These are phyloP conservation scores for Lepisosteus osseus DNA, from an alignment of 2,113 vertebrate genomes.

Conservation along the genomic window DNA sequence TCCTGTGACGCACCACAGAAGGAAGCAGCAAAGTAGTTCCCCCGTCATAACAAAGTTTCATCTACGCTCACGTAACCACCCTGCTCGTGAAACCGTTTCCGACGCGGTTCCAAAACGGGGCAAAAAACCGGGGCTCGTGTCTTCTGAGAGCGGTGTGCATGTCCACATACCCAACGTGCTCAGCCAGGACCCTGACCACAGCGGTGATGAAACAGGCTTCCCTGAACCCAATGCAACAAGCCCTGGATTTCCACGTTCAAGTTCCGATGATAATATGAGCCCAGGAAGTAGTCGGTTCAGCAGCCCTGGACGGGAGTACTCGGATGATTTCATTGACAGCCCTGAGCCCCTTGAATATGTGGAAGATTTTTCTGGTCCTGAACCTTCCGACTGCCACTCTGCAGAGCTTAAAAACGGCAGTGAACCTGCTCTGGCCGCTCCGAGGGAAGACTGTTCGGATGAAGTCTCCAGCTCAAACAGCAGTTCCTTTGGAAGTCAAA, in stretches of 20 bases:
- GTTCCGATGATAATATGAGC: constrained; percentile 16
- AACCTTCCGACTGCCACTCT: constrained; percentile 48
- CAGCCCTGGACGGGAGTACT: constrained; percentile 49
- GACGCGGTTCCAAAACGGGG: neutral
- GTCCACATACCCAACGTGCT: constrained; percentile 39
- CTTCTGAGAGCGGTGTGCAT: constrained; percentile 25
- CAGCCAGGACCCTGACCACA: constrained; percentile 24
- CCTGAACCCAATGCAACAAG: constrained; percentile 27
- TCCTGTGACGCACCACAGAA: constrained; percentile 3
- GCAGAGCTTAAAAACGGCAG: constrained; percentile 52
- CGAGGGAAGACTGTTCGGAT: constrained; percentile 19
- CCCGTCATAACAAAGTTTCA: neutral
- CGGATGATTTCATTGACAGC: constrained; percentile 55
- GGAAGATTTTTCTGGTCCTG: constrained; percentile 73
- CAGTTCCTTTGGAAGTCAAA: constrained; percentile 41
- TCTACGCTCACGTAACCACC: neutral
- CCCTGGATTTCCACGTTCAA: constrained; percentile 16
- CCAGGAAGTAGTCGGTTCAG: constrained; percentile 31
- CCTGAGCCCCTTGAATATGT: constrained; percentile 56
- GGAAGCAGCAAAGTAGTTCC: neutral
- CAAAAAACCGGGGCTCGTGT: neutral
- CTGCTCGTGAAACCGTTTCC: neutral
- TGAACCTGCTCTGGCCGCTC: constrained; percentile 38
- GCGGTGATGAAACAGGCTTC: constrained; percentile 26
- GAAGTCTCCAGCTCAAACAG: constrained; percentile 37